phyloP scores from a whole-genome alignment of 2,888 invertebrate genomes.

The Meganola albula region DNA sequence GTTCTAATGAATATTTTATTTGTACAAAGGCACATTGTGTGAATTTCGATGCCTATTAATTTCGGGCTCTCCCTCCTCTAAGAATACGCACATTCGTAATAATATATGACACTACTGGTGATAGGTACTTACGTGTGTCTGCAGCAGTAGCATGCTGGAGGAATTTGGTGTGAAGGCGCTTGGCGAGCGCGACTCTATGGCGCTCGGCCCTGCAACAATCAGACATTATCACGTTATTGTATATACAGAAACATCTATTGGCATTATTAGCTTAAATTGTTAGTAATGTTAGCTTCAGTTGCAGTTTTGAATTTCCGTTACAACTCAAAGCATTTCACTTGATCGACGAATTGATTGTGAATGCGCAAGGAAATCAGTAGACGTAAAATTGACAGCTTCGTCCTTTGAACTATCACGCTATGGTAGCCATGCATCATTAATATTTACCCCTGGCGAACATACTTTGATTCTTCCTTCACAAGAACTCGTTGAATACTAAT shows the following conservation, averaged over 20 bases:
- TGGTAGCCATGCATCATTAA: slow-evolving; percentile 76
- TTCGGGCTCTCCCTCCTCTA: neutral
- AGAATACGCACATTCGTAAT: neutral
- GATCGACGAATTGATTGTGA: slow-evolving; percentile 38
- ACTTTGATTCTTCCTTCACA: slow-evolving; percentile 71
- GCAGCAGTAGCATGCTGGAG: slow-evolving; percentile 96
- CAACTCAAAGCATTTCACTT: slow-evolving; percentile 25
- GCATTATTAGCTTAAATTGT: neutral
- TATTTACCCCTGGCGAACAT: slow-evolving; percentile 77
- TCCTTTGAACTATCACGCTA: slow-evolving; percentile 80
- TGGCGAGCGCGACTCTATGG: slow-evolving; percentile 76
- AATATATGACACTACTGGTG: neutral
- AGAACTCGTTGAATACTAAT: slow-evolving; percentile 60
- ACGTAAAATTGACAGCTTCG: slow-evolving; percentile 52
- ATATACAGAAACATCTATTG: slow-evolving; percentile 3
- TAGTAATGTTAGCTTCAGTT: neutral
- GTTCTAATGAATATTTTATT: slow-evolving; percentile 34
- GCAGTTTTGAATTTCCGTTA: slow-evolving; percentile 8
- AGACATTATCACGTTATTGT: slow-evolving; percentile 34
- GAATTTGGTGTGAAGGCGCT: slow-evolving; percentile 76
- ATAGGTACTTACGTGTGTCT: slow-evolving; percentile 86
- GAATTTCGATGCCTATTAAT: too few relatives aligned
- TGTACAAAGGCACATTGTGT: neutral
- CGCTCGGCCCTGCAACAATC: slow-evolving; percentile 76
- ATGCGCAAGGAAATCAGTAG: slow-evolving; percentile 47